Evolutionary conservation across 1,140 invertebrate species (phyloP), one percentile per base, ranked within the genome.

Genomic region (Chironomus striatipennis): DNA sequence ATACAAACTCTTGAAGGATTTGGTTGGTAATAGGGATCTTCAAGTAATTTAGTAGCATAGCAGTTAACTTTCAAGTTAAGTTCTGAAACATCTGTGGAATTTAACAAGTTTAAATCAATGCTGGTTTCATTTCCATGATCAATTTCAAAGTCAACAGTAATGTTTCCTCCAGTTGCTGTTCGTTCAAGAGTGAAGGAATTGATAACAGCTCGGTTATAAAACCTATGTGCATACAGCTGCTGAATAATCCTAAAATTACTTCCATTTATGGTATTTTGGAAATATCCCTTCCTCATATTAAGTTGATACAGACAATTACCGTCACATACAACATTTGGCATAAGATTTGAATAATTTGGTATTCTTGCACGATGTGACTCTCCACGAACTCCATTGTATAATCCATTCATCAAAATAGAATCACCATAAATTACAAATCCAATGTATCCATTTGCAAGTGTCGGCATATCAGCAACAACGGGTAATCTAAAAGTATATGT

Each of bases 351-450:
- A 82, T 82, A 85, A 8, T 79, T 79, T 0, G 84, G 84, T 43
- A 85, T 83, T 65, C 84, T 80, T 0, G 84, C 84, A 64, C 84
- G 77, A 34, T 81, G 82, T 73, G 83, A 84, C 74, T 82, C 78
- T 0, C 84, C 83, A 57, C 79, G 80, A 0, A 75, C 77, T 0
- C 84, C 84, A 74, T 84, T 85, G 76, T 84, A 85, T 0, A 85
- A 73, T 1, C 84, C 84, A 67, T 84, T 85, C 79, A 84, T 83
- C 74, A 83, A 84, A 0, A 85, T 80, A 0, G 83, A 83, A 43
- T 83, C 81, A 67, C 83, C 84, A 77, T 84, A 85, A 17, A 85
- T 76, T 57, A 84, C 82, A 8, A 83, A 82, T 0, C 83, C 83
- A 6, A 85, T 74, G 74, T 85, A 83, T 2, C 84, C 84, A 74